Conservation (phyloP, 2,113 vertebrate species). For the Dasyornis broadbenti region DNA sequence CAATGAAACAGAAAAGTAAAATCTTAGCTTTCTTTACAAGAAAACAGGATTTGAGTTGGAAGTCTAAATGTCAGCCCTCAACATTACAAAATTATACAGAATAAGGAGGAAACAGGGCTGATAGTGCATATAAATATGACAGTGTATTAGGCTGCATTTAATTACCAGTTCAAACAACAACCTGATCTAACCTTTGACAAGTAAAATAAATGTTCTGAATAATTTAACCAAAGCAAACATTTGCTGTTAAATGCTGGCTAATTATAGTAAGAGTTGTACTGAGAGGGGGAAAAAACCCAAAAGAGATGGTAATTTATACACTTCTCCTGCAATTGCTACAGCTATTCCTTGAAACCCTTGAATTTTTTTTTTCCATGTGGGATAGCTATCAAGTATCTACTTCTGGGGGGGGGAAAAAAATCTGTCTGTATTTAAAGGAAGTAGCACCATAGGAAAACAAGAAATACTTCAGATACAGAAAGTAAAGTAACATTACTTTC, state of each 20-base stretch:
- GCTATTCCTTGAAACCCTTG: slow-evolving; percentile 59
- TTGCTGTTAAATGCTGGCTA: slow-evolving; percentile 82
- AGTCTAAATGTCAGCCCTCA: slow-evolving; percentile 62
- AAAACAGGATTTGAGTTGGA: slow-evolving; percentile 35
- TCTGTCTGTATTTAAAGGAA: background rate
- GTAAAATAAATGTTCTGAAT: slow-evolving; percentile 86
- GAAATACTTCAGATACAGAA: background rate
- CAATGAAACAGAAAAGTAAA: background rate
- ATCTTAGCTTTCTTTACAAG: background rate
- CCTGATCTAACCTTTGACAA: slow-evolving; percentile 83
- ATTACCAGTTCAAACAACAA: slow-evolving; percentile 80
- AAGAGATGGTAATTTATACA: slow-evolving; percentile 74
- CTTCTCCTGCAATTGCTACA: slow-evolving; percentile 67
- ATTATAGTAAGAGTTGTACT: slow-evolving; percentile 78
- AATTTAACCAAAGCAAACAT: slow-evolving; percentile 88
- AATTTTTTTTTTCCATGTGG: background rate
- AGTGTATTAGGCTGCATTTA: slow-evolving; percentile 75
- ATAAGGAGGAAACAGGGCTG: slow-evolving; percentile 63
- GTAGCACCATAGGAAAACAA: background rate
- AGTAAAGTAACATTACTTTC: background rate
- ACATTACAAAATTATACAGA: slow-evolving; percentile 68
- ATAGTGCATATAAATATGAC: slow-evolving; percentile 71
- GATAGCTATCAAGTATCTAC: slow-evolving; percentile 43
- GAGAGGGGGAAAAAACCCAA: slow-evolving; percentile 47
- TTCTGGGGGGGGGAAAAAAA: background rate